These are phyloP conservation scores for Silurus lanzhouensis DNA, from an alignment of 2,797 vertebrate species.

Conservation along the genomic window DNA sequence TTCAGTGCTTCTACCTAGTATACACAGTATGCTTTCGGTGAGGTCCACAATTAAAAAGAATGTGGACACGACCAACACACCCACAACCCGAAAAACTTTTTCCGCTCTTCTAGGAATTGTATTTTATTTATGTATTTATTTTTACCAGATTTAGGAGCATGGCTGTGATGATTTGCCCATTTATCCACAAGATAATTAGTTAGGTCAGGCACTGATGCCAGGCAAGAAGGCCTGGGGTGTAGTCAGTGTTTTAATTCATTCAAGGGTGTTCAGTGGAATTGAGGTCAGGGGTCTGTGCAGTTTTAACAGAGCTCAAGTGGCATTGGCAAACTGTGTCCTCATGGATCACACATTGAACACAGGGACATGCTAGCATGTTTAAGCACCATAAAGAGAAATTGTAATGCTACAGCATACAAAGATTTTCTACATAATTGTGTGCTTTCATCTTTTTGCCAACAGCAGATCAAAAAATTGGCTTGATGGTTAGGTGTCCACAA, in stretches of 20 bases:
- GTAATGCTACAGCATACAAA: background rate
- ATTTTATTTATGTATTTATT: background rate
- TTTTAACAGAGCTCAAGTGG: background rate
- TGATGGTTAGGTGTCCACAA: background rate
- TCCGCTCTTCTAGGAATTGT: background rate
- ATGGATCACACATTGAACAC: background rate
- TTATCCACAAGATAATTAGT: background rate
- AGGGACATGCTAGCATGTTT: background rate
- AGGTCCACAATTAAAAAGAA: too few species aligned
- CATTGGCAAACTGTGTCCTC: background rate
- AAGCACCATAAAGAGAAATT: background rate
- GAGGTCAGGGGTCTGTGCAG: background rate
- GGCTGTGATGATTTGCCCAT: background rate
- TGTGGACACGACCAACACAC: too few species aligned
- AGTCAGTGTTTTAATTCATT: background rate
- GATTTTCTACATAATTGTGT: background rate
- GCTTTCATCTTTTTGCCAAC: background rate
- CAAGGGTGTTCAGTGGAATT: background rate
- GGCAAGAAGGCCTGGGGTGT: background rate
- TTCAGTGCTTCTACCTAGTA: background rate
- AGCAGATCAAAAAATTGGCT: background rate
- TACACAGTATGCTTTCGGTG: background rate
- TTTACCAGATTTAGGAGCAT: background rate
- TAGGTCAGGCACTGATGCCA: background rate
- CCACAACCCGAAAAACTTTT: background rate